Percentiles rank a stretch among this genome's conserved stretches.
These are phyloP conservation scores for Cydia fagiglandana DNA, from an alignment of 1,140 invertebrate genomes.

Conservation along the genomic window DNA sequence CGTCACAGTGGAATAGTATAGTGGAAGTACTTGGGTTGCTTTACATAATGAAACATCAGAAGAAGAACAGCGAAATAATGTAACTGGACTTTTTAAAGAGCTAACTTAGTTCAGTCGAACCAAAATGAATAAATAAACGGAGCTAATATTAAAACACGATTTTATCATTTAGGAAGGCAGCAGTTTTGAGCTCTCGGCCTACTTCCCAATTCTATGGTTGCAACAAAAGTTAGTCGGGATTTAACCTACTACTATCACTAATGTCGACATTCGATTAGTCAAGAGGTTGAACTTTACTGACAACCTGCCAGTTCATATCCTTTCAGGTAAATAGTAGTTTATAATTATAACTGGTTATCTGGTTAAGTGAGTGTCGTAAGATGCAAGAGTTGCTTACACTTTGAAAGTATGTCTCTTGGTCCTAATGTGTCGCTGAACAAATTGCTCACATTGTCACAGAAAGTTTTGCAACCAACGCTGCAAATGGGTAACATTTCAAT, in stretches of 20 bases:
- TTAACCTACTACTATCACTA: neutral
- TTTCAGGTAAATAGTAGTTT: slow-evolving; percentile 11
- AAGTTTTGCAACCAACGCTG: neutral
- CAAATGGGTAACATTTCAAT: slow-evolving; percentile 21
- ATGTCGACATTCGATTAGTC: neutral
- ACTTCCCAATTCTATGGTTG: too few species aligned
- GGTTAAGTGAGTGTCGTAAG: neutral
- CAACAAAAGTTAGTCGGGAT: too few species aligned
- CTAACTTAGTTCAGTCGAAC: too few species aligned
- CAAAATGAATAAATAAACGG: too few species aligned
- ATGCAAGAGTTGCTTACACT: neutral
- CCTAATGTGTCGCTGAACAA: slow-evolving; percentile 18
- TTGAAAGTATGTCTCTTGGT: slow-evolving; percentile 17
- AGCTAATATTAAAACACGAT: too few species aligned
- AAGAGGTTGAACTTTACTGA: neutral
- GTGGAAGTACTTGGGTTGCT: too few species aligned
- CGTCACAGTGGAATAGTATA: too few species aligned
- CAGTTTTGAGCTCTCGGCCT: too few species aligned
- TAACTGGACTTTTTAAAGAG: too few species aligned
- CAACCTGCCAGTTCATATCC: slow-evolving; percentile 17
- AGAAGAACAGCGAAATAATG: too few species aligned
- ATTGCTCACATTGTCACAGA: slow-evolving; percentile 16
- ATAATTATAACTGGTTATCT: slow-evolving; percentile 21
- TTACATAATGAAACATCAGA: too few species aligned
- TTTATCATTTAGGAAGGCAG: too few species aligned